Base-by-base conservation (phyloP, 2,888 invertebrate genomes). In the Boloria selene region DNA sequence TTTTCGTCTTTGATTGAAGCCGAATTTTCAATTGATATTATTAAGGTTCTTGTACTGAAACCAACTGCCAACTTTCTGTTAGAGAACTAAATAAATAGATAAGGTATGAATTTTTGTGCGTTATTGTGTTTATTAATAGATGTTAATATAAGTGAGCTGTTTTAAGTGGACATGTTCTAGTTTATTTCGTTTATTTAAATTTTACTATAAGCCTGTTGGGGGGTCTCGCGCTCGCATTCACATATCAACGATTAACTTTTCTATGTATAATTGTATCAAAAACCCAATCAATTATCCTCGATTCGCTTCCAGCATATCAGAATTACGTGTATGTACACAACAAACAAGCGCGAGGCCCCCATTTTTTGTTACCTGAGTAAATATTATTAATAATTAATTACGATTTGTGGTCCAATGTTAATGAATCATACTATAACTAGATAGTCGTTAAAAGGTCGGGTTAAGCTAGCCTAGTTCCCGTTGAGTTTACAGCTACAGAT, bases 361-460 rank as follows among this genome's bases (percentile, higher is more conserved):
- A 84, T 82, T 90, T 89, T 91, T 91, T 91, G 92, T 93, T 93
- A 92, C 92, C 92, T 93, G 92, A 93, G 87, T 91, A 87, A 85
- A 88, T 90, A 90, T 86, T 88, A 88, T 85, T 84, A 83, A 86
- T 89, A 87, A 89, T 87, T 87, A 88, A 88, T 88, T 90, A 91
- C 88, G 81, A 91, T 89, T 83, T 87, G 92, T 90, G 92, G 92
- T 92, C 92, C 92, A 93, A 93, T 92, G 88, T 90, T 91, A 85
- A 88, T 85, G 88, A 89, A 90, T 88, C 90, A 89, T 88, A 88
- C 83, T 87, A 84, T 84, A 87, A 85, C 84, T 90, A 90, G 86
- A 87, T 92, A 91, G 89, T 79, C 80, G 79, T 83, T 88, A 81
- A 83, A 82, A 79, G 82, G 76, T 85, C 80, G 64, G 81, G 75